phyloP scores from a whole-genome alignment of 2,113 vertebrate genomes.

The Nesogale talazaci region DNA sequence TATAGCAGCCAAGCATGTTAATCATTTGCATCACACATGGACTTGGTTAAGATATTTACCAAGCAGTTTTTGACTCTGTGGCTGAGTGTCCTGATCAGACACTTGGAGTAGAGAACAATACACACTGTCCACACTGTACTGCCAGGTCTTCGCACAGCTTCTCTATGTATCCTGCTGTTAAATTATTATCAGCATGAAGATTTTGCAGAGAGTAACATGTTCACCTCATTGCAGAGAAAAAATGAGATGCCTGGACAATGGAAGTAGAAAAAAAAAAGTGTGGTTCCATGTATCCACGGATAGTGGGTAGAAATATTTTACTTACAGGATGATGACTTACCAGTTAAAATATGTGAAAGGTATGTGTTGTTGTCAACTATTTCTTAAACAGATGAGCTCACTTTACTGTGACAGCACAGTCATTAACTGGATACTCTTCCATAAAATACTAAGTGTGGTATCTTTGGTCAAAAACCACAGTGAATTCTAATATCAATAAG shows the following conservation, averaged over 20 bases:
- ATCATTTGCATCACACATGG: neutral
- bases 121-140: neutral
- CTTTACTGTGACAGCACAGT: neutral
- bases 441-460: conserved; percentile 7
- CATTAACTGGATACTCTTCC: neutral
- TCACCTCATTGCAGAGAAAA: neutral
- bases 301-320: neutral
- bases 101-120: neutral
- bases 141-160: neutral
- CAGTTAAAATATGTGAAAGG: neutral
- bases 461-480: neutral
- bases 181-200: neutral
- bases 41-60: neutral
- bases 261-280: neutral
- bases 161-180: neutral
- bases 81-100: neutral
- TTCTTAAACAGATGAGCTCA: neutral
- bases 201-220: neutral
- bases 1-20: neutral
- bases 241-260: neutral
- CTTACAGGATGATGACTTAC: neutral
- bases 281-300: neutral
- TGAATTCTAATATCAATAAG: conserved; percentile 19
- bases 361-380: neutral
- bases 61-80: neutral